phyloP scores from a whole-genome alignment of 2,797 vertebrate species.

The Xenopus petersii region DNA sequence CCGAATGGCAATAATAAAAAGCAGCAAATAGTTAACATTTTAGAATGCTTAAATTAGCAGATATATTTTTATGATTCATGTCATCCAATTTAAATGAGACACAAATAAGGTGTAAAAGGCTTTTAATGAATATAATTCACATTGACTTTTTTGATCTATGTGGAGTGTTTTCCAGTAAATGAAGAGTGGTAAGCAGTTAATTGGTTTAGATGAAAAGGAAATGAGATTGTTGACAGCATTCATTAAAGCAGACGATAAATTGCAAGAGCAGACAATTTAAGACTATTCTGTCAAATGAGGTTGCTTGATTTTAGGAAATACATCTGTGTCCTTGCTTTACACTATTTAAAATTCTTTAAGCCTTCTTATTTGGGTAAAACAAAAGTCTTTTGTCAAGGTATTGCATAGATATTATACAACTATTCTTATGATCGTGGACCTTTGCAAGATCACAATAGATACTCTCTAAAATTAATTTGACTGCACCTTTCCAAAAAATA shows the following conservation, averaged over 20 bases:
- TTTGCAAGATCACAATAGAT: neutral
- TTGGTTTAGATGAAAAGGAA: constrained; percentile 45
- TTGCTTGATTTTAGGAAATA: constrained; percentile 14
- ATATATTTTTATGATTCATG: constrained; percentile 5
- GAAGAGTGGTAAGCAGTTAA: constrained; percentile 36
- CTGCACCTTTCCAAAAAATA: too few species aligned
- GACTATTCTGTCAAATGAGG: constrained; percentile 12
- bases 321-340: constrained; percentile 7
- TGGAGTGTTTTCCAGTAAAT: constrained; percentile 40
- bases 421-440: neutral
- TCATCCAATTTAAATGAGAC: constrained; percentile 7
- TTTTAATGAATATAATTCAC: constrained; percentile 18
- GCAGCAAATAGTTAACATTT: constrained; percentile 3
- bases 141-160: constrained; percentile 25
- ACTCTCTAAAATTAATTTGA: neutral
- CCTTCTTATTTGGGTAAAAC: neutral
- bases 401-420: neutral
- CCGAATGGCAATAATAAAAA: too few species aligned
- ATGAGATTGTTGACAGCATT: constrained; percentile 37
- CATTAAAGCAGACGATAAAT: constrained; percentile 46
- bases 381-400: neutral
- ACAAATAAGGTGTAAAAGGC: constrained; percentile 12
- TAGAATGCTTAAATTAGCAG: neutral
- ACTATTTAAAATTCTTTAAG: too few species aligned
- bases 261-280: constrained; percentile 35